phyloP scores from a whole-genome alignment of 2,113 vertebrate genomes.

The Mirza zaza region DNA sequence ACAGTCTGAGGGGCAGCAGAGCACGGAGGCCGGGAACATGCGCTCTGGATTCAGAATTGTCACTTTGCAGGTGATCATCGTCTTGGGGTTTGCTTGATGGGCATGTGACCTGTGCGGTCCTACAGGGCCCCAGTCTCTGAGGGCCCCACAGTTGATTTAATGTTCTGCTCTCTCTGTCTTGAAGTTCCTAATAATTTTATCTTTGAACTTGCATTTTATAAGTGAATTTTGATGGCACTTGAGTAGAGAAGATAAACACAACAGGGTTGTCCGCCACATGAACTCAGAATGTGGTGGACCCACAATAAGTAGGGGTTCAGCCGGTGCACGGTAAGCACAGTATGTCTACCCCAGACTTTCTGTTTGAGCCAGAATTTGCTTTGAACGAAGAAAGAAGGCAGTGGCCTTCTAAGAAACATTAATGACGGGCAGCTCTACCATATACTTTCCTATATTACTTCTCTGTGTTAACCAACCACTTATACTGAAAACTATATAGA shows the following conservation, averaged over 20 bases:
- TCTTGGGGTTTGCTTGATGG: neutral
- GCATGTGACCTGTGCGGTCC: neutral
- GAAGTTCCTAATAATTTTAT: neutral
- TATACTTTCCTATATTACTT: neutral
- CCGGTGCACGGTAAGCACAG: neutral
- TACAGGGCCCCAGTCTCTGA: rapidly evolving
- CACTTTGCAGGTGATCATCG: neutral
- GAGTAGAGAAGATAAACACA: neutral
- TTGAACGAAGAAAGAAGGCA: neutral
- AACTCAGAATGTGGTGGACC: neutral
- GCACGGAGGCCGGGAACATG: neutral
- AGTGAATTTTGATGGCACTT: neutral
- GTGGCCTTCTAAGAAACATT: neutral
- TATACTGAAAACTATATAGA: neutral
- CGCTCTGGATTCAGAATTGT: neutral
- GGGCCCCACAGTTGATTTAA: neutral
- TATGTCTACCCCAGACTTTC: neutral
- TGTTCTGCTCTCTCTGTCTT: neutral
- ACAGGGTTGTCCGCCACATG: neutral
- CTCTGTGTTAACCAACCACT: neutral
- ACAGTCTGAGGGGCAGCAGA: neutral
- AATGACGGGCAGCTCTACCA: neutral
- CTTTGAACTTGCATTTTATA: neutral
- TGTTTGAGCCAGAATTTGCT: neutral
- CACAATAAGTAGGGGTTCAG: neutral